phyloP scores from a whole-genome alignment of 2,797 vertebrate species.

The Varecia variegata region DNA sequence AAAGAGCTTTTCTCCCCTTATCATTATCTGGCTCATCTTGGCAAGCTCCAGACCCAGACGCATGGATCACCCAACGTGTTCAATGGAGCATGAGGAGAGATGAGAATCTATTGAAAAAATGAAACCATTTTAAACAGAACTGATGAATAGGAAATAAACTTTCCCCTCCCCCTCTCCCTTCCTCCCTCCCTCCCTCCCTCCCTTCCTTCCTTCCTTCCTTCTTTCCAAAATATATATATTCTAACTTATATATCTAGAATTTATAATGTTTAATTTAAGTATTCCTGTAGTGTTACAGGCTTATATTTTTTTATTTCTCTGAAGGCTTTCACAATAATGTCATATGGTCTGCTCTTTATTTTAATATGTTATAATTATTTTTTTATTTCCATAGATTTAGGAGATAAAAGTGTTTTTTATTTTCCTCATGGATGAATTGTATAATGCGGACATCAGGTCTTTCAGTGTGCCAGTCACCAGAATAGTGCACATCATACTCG shows the following conservation, averaged over 20 bases:
- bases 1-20: accelerated
- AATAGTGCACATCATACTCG: neutral
- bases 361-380: neutral
- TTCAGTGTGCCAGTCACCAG: neutral
- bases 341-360: neutral
- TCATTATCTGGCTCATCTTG: neutral
- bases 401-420: neutral
- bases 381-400: neutral
- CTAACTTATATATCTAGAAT: neutral
- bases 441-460: neutral
- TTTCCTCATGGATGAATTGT: neutral
- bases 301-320: neutral
- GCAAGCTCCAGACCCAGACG: neutral
- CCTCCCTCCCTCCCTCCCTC: accelerated
- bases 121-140: neutral
- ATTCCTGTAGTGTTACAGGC: neutral
- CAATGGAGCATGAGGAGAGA: neutral
- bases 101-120: neutral
- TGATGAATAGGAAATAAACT: neutral
- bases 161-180: accelerated
- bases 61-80: neutral
- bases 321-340: neutral
- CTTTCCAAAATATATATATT: neutral
- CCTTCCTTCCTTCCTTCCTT: too few species aligned
- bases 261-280: neutral